Evolutionary conservation across 2,113 vertebrate genomes (phyloP).

Genomic region (Chamaea fasciata): DNA sequence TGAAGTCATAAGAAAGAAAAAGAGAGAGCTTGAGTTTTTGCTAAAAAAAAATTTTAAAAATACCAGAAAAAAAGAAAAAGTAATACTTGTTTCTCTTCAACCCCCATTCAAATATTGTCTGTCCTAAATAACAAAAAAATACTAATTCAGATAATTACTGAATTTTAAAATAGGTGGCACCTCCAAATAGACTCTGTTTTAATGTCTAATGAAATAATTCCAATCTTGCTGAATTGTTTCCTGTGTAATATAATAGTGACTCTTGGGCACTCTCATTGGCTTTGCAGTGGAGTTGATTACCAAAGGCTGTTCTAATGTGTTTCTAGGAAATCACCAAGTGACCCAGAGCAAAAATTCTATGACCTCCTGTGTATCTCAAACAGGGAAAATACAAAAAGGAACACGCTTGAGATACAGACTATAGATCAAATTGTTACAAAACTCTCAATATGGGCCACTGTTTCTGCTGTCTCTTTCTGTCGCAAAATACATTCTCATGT

Average conservation of each 20-base stretch:
- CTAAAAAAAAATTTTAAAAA: neutral
- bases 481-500: fast-evolving
- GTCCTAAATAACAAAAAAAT: neutral
- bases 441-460: neutral
- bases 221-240: neutral
- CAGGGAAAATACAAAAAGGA: neutral
- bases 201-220: neutral
- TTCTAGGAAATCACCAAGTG: neutral
- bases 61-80: neutral
- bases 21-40: neutral
- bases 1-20: neutral
- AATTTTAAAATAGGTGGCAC: neutral
- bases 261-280: neutral
- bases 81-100: neutral
- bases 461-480: neutral
- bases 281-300: neutral
- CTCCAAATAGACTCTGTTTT: neutral
- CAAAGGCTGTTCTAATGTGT: neutral
- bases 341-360: neutral
- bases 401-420: neutral
- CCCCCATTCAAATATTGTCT: neutral
- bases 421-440: neutral
- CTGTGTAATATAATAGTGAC: neutral
- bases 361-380: neutral
- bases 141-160: neutral